Percentiles rank a stretch among this genome's conserved stretches.
phyloP scores from a whole-genome alignment of 2,888 invertebrate genomes.

The Apamea epomidion region DNA sequence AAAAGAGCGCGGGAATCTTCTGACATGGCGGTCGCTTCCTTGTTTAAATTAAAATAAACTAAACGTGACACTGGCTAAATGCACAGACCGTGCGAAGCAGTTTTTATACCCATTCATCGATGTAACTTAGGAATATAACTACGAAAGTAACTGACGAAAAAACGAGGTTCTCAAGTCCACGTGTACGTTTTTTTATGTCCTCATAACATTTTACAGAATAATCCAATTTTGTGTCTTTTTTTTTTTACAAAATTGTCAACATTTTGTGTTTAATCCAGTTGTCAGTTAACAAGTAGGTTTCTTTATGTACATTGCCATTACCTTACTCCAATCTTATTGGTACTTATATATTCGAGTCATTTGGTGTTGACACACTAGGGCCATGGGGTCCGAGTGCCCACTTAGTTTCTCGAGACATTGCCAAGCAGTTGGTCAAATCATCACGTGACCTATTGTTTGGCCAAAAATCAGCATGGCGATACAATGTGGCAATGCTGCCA shows the following conservation, averaged over 20 bases:
- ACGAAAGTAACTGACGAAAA: background rate
- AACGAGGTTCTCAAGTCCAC: background rate
- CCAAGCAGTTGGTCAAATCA: too few relatives aligned
- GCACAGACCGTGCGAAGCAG: background rate
- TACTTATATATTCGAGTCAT: too few relatives aligned
- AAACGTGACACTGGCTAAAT: too few relatives aligned
- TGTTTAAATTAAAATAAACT: too few relatives aligned
- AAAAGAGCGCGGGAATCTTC: background rate
- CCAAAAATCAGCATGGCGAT: background rate
- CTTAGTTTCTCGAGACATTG: too few relatives aligned
- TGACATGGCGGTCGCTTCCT: background rate
- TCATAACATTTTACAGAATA: background rate
- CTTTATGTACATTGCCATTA: too few relatives aligned
- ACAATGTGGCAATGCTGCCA: too few relatives aligned
- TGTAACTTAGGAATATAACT: background rate
- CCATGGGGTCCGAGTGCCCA: too few relatives aligned
- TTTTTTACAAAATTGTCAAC: background rate
- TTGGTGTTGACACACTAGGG: too few relatives aligned
- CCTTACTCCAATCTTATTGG: too few relatives aligned
- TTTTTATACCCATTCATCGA: background rate
- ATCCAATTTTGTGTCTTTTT: background rate
- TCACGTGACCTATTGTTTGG: background rate
- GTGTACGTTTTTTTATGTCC: too few relatives aligned
- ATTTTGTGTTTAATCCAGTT: background rate
- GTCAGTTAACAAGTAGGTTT: too few relatives aligned